Evolutionary conservation across 2,888 invertebrate genomes (phyloP).

Genomic region (Aphrophora alni): DNA sequence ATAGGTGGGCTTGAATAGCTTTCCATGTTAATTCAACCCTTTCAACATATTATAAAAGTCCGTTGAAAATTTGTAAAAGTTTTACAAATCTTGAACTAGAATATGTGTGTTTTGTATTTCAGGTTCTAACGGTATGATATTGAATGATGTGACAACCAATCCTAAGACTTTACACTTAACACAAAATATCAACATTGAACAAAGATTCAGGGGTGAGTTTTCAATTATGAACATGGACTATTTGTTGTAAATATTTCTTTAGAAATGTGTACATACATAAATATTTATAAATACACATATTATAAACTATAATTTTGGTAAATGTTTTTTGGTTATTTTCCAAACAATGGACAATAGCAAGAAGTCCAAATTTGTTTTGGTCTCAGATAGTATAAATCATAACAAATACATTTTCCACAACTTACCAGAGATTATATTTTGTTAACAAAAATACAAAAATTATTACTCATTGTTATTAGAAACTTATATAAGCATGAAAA

Average conservation of each 20-base stretch:
- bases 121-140: slow-evolving; percentile 38
- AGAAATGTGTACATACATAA: neutral
- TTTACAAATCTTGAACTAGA: neutral
- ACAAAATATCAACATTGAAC: slow-evolving; percentile 35
- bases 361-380: too few relatives aligned
- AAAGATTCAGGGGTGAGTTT: slow-evolving; percentile 36
- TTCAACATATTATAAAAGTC: too few relatives aligned
- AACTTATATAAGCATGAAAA: too few relatives aligned
- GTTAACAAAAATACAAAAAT: too few relatives aligned
- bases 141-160: slow-evolving; percentile 23
- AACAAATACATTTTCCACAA: too few relatives aligned
- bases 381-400: too few relatives aligned
- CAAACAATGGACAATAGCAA: neutral
- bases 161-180: slow-evolving; percentile 33
- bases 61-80: too few relatives aligned
- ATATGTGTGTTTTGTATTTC: slow-evolving; percentile 12
- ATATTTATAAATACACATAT: neutral
- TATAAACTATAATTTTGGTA: neutral
- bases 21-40: too few relatives aligned
- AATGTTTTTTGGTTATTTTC: neutral
- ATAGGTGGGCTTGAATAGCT: too few relatives aligned
- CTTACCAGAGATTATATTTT: too few relatives aligned
- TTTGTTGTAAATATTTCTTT: neutral
- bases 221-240: neutral
- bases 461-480: too few relatives aligned